These are phyloP conservation scores for Sardina pilchardus DNA, from an alignment of 2,113 vertebrate genomes.

Conservation along the genomic window DNA sequence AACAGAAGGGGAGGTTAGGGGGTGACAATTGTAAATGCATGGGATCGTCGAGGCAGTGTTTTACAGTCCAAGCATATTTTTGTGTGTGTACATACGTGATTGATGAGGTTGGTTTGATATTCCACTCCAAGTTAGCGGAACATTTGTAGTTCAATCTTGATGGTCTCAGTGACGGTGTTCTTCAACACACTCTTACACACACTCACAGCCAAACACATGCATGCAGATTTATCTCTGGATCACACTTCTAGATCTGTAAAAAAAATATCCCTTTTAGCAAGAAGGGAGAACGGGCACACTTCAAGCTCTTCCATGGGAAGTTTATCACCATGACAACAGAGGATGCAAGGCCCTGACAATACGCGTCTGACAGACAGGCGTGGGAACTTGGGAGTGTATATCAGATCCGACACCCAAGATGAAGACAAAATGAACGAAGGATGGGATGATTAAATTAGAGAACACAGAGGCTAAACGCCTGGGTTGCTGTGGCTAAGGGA, in stretches of 20 bases:
- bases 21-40: neutral
- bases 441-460: neutral
- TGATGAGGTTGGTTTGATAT: neutral
- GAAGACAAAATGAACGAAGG: neutral
- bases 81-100: neutral
- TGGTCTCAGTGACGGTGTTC: neutral
- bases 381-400: neutral
- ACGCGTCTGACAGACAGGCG: neutral
- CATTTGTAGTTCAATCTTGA: neutral
- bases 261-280: neutral
- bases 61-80: neutral
- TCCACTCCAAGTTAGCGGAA: neutral
- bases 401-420: neutral
- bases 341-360: constrained; percentile 1
- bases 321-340: constrained; percentile 2
- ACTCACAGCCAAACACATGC: neutral
- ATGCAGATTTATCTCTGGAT: neutral
- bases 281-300: neutral
- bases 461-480: neutral
- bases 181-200: neutral
- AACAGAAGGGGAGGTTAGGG: neutral
- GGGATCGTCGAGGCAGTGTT: neutral
- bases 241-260: neutral
- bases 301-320: neutral
- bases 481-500: neutral